Percentiles rank a stretch among this genome's conserved stretches.
Evolutionary conservation across 2,113 vertebrate genomes (phyloP).

Genomic region (Microcebus griseorufus): DNA sequence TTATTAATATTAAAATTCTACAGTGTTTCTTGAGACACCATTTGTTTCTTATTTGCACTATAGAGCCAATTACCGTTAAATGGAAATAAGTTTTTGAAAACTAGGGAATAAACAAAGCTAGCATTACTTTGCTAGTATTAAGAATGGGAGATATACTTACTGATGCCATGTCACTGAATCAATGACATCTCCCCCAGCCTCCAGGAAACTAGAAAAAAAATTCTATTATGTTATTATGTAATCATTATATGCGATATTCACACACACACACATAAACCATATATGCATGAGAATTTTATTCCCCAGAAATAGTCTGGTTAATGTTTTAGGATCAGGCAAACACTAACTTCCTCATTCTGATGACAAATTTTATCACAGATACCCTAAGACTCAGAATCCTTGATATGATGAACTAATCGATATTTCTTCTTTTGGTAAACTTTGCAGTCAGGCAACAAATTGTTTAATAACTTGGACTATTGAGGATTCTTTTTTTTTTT

Average conservation of each 20-base stretch:
- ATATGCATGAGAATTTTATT: not conserved
- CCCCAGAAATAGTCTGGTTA: too few relatives aligned
- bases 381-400: not conserved
- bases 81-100: not conserved
- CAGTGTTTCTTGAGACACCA: not conserved
- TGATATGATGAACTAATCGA: not conserved
- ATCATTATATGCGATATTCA: not conserved
- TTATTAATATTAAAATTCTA: not conserved
- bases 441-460: not conserved
- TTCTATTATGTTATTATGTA: not conserved
- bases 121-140: not conserved
- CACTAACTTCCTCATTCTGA: not conserved
- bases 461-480: not conserved
- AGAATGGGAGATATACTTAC: constrained; percentile 83
- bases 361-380: not conserved
- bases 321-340: too few relatives aligned
- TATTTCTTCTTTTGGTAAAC: not conserved
- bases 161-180: constrained; percentile 96
- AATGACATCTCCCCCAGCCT: constrained; percentile 88
- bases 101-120: not conserved
- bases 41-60: constrained; percentile 32
- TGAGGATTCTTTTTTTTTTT: not conserved
- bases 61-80: constrained; percentile 1
- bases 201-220: constrained; percentile 89
- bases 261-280: too few relatives aligned